phyloP scores from a whole-genome alignment of 2,797 vertebrate genomes.

The Ceryle rudis region DNA sequence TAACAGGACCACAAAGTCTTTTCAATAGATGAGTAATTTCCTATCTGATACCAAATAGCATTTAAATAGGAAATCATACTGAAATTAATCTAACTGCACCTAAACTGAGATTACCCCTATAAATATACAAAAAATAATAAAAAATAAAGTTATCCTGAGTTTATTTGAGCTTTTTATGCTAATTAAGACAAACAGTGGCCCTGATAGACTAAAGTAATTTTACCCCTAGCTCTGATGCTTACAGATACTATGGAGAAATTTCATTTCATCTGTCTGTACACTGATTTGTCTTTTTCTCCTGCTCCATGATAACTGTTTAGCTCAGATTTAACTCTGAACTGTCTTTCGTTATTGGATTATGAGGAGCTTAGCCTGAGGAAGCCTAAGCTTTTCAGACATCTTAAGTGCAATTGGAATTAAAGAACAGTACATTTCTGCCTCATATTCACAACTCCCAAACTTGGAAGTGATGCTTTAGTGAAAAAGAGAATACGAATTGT shows the following conservation, averaged over 20 bases:
- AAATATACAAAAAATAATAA: neutral
- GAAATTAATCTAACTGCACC: neutral
- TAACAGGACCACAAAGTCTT: neutral
- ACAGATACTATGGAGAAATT: neutral
- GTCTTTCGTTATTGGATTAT: neutral
- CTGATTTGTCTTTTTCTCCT: neutral
- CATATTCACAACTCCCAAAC: neutral
- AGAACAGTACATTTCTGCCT: neutral
- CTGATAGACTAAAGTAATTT: neutral
- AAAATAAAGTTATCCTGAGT: neutral
- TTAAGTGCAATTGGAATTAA: neutral
- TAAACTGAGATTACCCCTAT: neutral
- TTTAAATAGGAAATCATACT: neutral
- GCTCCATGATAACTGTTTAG: neutral
- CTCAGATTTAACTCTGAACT: neutral
- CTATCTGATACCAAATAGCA: neutral
- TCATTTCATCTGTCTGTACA: neutral
- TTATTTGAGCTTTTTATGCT: neutral
- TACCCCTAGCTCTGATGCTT: neutral
- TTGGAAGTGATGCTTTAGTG: neutral
- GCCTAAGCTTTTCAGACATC: neutral
- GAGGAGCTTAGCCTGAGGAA: neutral
- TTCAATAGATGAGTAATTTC: neutral
- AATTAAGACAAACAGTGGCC: neutral
- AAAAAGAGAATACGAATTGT: neutral